These are phyloP conservation scores for Drosophila kanapiae DNA, from an alignment of 1,140 invertebrate genomes.

Conservation along the genomic window DNA sequence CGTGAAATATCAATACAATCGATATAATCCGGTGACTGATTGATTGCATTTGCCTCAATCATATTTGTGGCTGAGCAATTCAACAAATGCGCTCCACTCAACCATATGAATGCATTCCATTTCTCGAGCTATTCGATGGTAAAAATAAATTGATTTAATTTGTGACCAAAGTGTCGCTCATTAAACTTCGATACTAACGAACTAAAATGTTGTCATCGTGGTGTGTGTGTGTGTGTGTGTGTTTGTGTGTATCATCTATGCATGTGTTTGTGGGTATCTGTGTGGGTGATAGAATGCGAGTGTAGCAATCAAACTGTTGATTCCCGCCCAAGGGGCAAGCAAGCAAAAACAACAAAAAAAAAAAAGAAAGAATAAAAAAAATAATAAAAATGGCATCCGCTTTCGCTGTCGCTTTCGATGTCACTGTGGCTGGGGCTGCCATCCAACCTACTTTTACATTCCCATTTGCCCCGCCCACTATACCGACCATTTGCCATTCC, in stretches of 20 bases:
- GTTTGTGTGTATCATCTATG: background rate
- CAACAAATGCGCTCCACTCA: constrained; percentile 20
- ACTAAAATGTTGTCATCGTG: constrained; percentile 32
- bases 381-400: constrained; percentile 52
- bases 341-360: background rate
- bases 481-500: background rate
- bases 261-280: constrained; percentile 9
- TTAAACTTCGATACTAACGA: constrained; percentile 55
- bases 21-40: constrained; percentile 21
- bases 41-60: constrained; percentile 28
- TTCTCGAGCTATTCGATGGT: constrained; percentile 22
- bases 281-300: constrained; percentile 34
- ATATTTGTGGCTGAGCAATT: constrained; percentile 34
- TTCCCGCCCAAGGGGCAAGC: constrained; percentile 48
- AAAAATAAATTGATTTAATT: constrained; percentile 53
- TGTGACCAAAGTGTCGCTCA: constrained; percentile 47
- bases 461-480: background rate
- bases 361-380: constrained; percentile 11
- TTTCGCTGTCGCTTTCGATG: constrained; percentile 36
- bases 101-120: constrained; percentile 28
- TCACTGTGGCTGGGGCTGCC: background rate
- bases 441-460: background rate
- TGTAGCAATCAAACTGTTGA: constrained; percentile 70
- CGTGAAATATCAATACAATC: background rate
- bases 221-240: background rate